Base-by-base conservation (phyloP, 2,113 vertebrate species). In the Phalacrocorax pelagicus region DNA sequence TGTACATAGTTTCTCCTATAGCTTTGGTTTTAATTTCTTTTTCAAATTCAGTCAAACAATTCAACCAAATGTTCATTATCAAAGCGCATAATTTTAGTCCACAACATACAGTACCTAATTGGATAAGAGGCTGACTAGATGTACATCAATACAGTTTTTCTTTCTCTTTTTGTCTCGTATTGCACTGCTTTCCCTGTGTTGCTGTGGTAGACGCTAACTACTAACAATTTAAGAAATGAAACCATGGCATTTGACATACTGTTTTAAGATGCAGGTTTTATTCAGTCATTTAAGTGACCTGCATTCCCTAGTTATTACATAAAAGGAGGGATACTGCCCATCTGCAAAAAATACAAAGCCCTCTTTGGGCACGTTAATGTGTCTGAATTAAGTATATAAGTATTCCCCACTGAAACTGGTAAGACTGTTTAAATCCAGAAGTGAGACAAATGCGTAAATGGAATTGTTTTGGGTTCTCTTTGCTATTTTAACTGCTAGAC, bases 1-100 rank as follows among this genome's bases (percentile, higher is more conserved):
- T 92, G 95, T 95, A 93, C 63, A 92, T 92, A 94, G 62, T 90
- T 96, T 97, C 78, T 91, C 74, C 81, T 92, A 74, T 54, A 62
- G 51, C n/a, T 70, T 72, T 80, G 40, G 19, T 95, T 95, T 96
- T 96, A 93, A 95, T 94, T 86, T 94, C 44, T 34, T 97, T 96
- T 94, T 95, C 73, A 96, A 87, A 80, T 80, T 38, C 38, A 38
- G 38, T 38, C 38, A 38, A 38, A 38, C 38, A 38, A 38, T 38
- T 10, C 38, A 42, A 42, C 15, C 42, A 42, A 42, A 42, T 42
- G 42, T 42, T 42, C 78, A 40, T 38, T 67, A 92, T 55, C 70
- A 81, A 94, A 96, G 42, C 66, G 57, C 62, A 38, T 86, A 63
- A 72, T 88, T 94, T 75, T 38, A 91, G 62, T 47, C 42, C n/a